These are phyloP conservation scores for Gambusia holbrooki DNA, from an alignment of 2,113 vertebrate species.

Conservation along the genomic window DNA sequence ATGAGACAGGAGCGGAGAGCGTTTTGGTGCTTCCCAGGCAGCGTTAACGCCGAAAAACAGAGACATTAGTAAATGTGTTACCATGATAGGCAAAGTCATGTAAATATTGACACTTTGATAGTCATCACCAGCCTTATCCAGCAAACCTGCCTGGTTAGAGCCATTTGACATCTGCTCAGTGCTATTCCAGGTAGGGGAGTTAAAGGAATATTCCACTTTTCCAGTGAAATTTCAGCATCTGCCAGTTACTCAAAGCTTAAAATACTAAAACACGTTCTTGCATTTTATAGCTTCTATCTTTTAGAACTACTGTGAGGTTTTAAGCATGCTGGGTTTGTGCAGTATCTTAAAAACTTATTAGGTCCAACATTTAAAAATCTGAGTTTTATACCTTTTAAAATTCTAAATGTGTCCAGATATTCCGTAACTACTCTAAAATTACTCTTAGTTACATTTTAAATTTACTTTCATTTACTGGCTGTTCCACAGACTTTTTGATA, in stretches of 20 bases:
- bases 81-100: conserved; percentile 27
- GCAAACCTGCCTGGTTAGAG: conserved; percentile 21
- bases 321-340: neutral
- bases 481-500: too few species aligned
- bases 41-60: conserved; percentile 16
- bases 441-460: neutral
- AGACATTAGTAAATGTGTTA: conserved; percentile 33
- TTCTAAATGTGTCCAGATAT: neutral
- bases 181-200: conserved; percentile 18
- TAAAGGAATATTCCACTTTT: conserved; percentile 5
- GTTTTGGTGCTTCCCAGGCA: conserved; percentile 19
- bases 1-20: conserved; percentile 19
- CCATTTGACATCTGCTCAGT: conserved; percentile 49
- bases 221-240: neutral
- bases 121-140: conserved; percentile 18
- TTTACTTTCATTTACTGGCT: neutral
- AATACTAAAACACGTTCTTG: neutral
- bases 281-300: neutral
- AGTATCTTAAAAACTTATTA: neutral
- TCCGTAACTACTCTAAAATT: neutral
- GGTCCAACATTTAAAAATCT: neutral
- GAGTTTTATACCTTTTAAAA: neutral
- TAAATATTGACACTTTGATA: conserved; percentile 66
- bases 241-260: neutral
- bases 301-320: conserved; percentile 1